Evolutionary conservation across 2,797 vertebrate species (phyloP).

Genomic region (Alfaro cultratus): DNA sequence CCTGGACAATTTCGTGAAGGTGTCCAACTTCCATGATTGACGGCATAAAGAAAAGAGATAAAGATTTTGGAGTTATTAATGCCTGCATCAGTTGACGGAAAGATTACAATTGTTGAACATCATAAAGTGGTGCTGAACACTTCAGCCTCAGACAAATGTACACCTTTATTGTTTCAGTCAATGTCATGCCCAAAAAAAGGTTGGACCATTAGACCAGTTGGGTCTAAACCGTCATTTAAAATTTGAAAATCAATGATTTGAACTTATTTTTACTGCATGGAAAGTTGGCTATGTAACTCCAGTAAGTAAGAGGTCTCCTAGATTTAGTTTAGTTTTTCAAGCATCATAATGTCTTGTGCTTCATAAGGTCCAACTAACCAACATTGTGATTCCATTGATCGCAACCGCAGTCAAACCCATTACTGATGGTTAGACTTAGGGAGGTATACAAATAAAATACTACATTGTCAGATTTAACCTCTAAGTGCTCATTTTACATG

Average conservation of each 20-base stretch:
- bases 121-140: background rate
- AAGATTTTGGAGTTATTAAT: background rate
- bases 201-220: background rate
- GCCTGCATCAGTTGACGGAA: background rate
- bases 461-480: too few species aligned
- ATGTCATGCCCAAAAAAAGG: background rate
- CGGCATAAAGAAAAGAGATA: background rate
- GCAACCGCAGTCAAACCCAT: background rate
- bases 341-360: background rate
- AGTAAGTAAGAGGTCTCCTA: background rate
- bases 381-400: background rate
- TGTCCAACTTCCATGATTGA: background rate
- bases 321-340: background rate
- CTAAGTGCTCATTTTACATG: too few species aligned
- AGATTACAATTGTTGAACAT: background rate
- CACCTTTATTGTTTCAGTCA: background rate
- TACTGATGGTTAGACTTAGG: background rate
- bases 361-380: background rate
- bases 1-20: background rate
- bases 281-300: background rate
- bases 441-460: too few species aligned
- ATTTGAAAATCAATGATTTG: too few species aligned
- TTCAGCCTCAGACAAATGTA: background rate
- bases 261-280: background rate
- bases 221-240: background rate